Percentiles rank a stretch among this genome's conserved stretches.
phyloP scores from a whole-genome alignment of 2,888 invertebrate species.

The Parapristionchus giblindavisi region DNA sequence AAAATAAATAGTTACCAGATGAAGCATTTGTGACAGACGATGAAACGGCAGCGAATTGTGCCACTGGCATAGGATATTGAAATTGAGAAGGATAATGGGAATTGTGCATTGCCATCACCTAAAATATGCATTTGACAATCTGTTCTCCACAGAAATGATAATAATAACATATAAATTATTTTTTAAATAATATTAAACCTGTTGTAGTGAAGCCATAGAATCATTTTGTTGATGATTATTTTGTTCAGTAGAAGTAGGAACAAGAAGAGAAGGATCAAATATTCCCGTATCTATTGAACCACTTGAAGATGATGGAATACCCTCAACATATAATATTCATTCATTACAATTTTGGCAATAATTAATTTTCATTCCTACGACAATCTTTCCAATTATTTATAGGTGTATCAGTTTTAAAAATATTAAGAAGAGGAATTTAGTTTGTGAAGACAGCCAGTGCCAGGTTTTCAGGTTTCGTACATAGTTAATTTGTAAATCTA shows the following conservation, averaged over 20 bases:
- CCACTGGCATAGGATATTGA: conserved; percentile 59
- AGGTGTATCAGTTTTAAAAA: too few relatives aligned
- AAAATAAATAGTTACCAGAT: neutral
- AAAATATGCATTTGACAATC: conserved; percentile 19
- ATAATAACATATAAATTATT: too few relatives aligned
- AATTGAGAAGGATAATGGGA: conserved; percentile 48
- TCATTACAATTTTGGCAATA: too few relatives aligned
- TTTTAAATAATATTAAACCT: too few relatives aligned
- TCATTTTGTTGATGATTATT: conserved; percentile 34
- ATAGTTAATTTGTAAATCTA: too few relatives aligned
- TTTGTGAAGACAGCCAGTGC: too few relatives aligned
- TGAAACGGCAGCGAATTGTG: conserved; percentile 51
- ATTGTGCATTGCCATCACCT: conserved; percentile 67
- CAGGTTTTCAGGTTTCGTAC: too few relatives aligned
- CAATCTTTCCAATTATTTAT: too few relatives aligned
- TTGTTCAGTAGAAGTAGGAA: conserved; percentile 52
- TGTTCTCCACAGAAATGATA: too few relatives aligned
- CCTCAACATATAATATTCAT: conserved; percentile 39
- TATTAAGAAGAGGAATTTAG: neutral
- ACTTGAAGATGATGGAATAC: conserved; percentile 49
- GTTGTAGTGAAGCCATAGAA: conserved; percentile 55
- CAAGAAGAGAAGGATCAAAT: conserved; percentile 53
- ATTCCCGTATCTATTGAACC: conserved; percentile 31
- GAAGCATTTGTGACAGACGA: conserved; percentile 39
- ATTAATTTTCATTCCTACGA: too few relatives aligned